Evolutionary conservation across 2,888 invertebrate species (phyloP).

Genomic region (Caenorhabditis japonica): DNA sequence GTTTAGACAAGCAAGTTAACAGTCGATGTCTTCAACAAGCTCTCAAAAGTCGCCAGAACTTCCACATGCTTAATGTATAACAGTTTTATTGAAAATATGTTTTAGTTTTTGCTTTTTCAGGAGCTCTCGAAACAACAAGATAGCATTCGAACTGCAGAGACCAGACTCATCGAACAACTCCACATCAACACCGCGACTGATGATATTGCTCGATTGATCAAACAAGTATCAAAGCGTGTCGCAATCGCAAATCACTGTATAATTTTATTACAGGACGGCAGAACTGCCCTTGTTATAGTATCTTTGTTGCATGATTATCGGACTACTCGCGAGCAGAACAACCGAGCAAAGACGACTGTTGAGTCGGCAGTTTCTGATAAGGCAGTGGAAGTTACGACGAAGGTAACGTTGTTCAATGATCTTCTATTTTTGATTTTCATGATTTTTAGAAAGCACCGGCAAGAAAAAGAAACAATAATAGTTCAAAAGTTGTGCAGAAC

Average conservation of each 20-base stretch:
- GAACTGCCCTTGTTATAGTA: constrained; percentile 74
- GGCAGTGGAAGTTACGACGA: constrained; percentile 4
- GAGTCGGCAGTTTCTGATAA: constrained; percentile 14
- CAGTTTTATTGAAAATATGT: not conserved
- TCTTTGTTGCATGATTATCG: constrained; percentile 72
- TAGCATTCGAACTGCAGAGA: constrained; percentile 62
- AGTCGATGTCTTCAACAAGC: constrained; percentile 31
- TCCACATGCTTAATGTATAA: constrained; percentile 17
- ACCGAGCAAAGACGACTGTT: constrained; percentile 17
- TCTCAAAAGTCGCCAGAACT: constrained; percentile 30
- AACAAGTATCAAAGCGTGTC: constrained; percentile 45
- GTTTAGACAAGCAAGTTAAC: constrained; percentile 35
- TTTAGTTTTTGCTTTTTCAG: constrained; percentile 41
- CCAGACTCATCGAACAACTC: constrained; percentile 69
- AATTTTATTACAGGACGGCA: constrained; percentile 69
- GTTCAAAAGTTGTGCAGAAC: not conserved
- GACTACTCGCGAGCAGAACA: constrained; percentile 57
- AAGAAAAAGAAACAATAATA: constrained; percentile 11
- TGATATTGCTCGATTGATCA: constrained; percentile 71
- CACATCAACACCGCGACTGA: constrained; percentile 72
- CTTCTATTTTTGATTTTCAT: constrained; percentile 5
- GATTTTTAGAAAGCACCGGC: constrained; percentile 32
- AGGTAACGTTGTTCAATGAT: constrained; percentile 9
- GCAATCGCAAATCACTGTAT: constrained; percentile 28
- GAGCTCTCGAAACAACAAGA: constrained; percentile 61